Percentiles rank a stretch among this genome's conserved stretches.
phyloP scores from a whole-genome alignment of 2,888 invertebrate genomes.

The Sicus ferrugineus region DNA sequence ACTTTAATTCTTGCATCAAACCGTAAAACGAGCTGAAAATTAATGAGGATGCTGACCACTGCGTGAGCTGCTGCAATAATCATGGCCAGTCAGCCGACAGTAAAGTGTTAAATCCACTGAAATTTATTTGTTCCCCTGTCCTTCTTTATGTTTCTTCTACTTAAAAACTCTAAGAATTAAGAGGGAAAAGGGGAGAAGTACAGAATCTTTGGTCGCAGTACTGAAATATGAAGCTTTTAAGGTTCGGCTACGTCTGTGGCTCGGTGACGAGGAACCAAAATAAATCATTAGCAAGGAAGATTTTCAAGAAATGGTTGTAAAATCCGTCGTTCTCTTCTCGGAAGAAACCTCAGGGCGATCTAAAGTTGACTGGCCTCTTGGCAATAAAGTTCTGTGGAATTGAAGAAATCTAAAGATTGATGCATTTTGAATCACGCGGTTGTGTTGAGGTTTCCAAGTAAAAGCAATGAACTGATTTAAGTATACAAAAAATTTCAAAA shows the following conservation, averaged over 20 bases:
- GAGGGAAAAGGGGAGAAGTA: not conserved
- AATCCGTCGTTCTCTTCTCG: not conserved
- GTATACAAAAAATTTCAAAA: too few relatives aligned
- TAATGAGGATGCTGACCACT: not conserved
- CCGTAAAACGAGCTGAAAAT: not conserved
- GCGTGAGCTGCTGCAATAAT: not conserved
- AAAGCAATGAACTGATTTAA: too few relatives aligned
- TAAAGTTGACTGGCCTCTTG: too few relatives aligned
- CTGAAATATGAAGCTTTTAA: not conserved
- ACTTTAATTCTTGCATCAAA: not conserved
- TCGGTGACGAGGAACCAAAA: not conserved
- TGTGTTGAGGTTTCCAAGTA: too few relatives aligned
- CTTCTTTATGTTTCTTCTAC: not conserved
- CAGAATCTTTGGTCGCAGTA: too few relatives aligned
- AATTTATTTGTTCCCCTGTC: not conserved
- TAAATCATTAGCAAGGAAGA: not conserved
- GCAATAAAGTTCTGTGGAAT: too few relatives aligned
- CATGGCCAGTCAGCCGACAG: not conserved
- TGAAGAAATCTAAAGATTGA: too few relatives aligned
- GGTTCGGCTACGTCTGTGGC: not conserved
- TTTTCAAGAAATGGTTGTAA: not conserved
- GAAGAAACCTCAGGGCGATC: not conserved
- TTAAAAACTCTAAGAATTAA: not conserved
- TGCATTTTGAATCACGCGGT: too few relatives aligned
- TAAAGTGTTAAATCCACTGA: not conserved